phyloP scores from a whole-genome alignment of 2,113 vertebrate species.

The Pitta sordida region DNA sequence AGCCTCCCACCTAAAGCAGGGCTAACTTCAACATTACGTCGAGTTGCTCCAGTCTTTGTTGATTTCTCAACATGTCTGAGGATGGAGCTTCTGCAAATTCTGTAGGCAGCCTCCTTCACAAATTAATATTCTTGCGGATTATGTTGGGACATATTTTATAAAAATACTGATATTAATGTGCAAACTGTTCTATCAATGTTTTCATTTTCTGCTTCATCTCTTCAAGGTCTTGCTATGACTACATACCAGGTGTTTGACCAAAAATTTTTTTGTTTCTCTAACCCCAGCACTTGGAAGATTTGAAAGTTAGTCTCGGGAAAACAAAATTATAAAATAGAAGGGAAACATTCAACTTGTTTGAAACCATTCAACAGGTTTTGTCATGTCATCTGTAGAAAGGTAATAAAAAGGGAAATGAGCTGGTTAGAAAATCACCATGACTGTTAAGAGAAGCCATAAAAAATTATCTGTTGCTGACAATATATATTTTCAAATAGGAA shows the following conservation, averaged over 20 bases:
- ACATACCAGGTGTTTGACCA: background rate
- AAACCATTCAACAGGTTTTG: background rate
- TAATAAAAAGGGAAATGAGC: background rate
- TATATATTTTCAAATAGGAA: background rate
- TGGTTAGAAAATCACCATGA: background rate
- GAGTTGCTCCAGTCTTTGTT: background rate
- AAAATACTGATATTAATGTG: background rate
- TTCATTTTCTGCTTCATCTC: background rate
- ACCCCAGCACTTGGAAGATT: background rate
- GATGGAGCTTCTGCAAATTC: background rate
- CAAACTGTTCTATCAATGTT: background rate
- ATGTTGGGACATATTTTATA: background rate
- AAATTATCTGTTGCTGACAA: background rate
- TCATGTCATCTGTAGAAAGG: background rate
- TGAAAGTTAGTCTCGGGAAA: background rate
- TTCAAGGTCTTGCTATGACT: background rate
- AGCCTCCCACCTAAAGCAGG: background rate
- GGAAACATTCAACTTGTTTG: background rate
- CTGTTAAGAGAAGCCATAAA: background rate
- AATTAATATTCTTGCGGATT: background rate
- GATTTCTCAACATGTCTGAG: background rate
- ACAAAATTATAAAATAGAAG: background rate
- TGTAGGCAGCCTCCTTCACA: background rate
- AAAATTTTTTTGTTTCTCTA: background rate
- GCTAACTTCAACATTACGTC: background rate